Evolutionary conservation across 2,888 invertebrate genomes (phyloP).

Genomic region (Gari tellinella): DNA sequence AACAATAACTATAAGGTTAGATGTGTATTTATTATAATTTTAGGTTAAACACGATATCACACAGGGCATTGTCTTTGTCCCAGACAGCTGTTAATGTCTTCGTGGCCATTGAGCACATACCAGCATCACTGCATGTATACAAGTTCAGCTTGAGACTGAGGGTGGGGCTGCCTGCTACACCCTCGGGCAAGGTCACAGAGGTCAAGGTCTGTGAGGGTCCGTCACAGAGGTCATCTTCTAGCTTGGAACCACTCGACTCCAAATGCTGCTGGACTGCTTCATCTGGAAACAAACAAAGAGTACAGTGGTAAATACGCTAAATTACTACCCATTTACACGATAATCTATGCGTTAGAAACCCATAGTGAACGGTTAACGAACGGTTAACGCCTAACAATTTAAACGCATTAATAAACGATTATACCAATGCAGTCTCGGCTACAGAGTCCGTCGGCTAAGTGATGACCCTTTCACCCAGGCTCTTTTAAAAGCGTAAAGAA

Average conservation of each 20-base stretch:
- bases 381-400: too few species aligned
- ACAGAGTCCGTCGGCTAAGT: too few species aligned
- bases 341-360: too few species aligned
- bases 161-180: background rate
- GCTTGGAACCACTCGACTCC: background rate
- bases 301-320: too few species aligned
- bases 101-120: conserved; percentile 45
- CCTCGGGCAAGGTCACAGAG: background rate
- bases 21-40: too few species aligned
- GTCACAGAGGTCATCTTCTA: conserved; percentile 36
- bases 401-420: too few species aligned
- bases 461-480: too few species aligned
- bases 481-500: too few species aligned
- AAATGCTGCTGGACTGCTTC: conserved; percentile 22
- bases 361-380: too few species aligned
- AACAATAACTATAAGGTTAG: too few species aligned
- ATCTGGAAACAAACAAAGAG: conserved; percentile 39
- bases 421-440: too few species aligned
- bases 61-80: background rate
- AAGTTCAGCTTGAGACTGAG: conserved; percentile 38
- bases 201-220: conserved; percentile 38
- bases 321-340: too few species aligned
- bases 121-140: conserved; percentile 52
- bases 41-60: conserved; percentile 9
- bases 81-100: conserved; percentile 4